A percentile compares a stretch with the other conserved stretches of the same genome.
phyloP scores from a whole-genome alignment of 2,797 vertebrate genomes.

The Labeo calbasu region DNA sequence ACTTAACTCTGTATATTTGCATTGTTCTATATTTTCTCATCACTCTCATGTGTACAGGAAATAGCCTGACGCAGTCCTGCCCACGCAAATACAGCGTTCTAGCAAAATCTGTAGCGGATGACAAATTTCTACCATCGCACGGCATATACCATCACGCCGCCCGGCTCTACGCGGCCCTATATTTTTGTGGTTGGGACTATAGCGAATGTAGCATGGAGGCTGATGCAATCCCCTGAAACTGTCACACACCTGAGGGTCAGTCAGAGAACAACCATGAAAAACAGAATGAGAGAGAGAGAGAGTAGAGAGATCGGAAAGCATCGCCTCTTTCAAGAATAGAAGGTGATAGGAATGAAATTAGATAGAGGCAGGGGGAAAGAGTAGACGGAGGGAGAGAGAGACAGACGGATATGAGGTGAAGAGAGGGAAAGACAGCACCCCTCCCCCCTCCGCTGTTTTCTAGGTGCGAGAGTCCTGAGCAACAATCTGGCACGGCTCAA shows the following conservation, averaged over 20 bases:
- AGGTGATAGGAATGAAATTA: slow-evolving; percentile 45
- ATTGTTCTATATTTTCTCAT: neutral
- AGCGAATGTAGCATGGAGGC: slow-evolving; percentile 38
- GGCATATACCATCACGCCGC: neutral
- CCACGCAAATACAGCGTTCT: neutral
- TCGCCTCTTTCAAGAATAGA: slow-evolving; percentile 38
- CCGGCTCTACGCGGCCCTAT: neutral
- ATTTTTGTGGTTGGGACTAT: slow-evolving; percentile 34
- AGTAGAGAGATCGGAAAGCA: neutral
- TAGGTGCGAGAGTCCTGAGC: slow-evolving; percentile 47
- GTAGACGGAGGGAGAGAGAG: slow-evolving; percentile 27
- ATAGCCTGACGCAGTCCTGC: slow-evolving; percentile 2
- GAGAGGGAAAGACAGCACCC: slow-evolving; percentile 12
- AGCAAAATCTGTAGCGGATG: neutral
- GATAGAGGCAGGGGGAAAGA: slow-evolving; percentile 35
- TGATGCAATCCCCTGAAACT: slow-evolving; percentile 64
- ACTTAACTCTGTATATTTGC: neutral
- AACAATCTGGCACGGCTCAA: slow-evolving; percentile 50
- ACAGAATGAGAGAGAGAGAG: slow-evolving; percentile 4
- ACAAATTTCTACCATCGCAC: neutral
- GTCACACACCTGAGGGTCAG: slow-evolving; percentile 58
- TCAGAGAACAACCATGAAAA: slow-evolving; percentile 42
- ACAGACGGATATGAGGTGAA: slow-evolving; percentile 21
- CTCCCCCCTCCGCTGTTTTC: slow-evolving; percentile 36
- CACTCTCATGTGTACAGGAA: neutral